Base-by-base conservation (phyloP, 2,113 vertebrate genomes). In the Catharus fuscescens region DNA sequence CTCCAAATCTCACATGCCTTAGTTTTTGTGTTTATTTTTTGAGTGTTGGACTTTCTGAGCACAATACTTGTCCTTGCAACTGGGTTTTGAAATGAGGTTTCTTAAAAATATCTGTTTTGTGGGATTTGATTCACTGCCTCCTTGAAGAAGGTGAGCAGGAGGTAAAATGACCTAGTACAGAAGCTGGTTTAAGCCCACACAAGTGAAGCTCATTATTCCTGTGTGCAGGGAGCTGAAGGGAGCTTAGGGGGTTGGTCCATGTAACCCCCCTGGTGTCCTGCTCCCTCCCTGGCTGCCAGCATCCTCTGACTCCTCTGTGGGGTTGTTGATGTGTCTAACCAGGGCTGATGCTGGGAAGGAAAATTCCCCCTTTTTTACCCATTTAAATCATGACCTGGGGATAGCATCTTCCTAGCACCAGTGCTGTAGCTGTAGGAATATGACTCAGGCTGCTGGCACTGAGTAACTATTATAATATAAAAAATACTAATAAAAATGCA, bases 401-500 rank as follows among this genome's bases (percentile, higher is more conserved):
- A 45, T 17, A n/a, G 36, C 12, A 6, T 59, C 85, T 64, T 85
- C 44, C 2, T 38, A 61, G 71, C 26, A 3, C 52, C 4, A 3
- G 8, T 77, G 71, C 71, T 59, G 66, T 71, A 91, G 72, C 69
- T 52, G 19, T 80, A 84, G 88, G 81, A 88, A 57, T 66, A 54
- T 77, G 92, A 70, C 26, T 95, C 52, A 90, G 57, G 48, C 67
- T 85, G 56, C 71, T 8, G 1, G 45, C 54, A 15, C 62, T 57
- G 45, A 14, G 0, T 60, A 88, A 50, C 74, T 66, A 59, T 83
- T 83, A 29, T 14, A 62, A 64, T 87, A 57, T 38, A 25, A 72
- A 85, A 94, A 92, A 91, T 70, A 82, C 70, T 54, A 72, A 85
- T 66, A 86, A 86, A 92, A 88, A 38, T 5, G 5, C 74, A 56